These are phyloP conservation scores for Brienomyrus brachyistius DNA, from an alignment of 2,113 vertebrate genomes.

Conservation along the genomic window DNA sequence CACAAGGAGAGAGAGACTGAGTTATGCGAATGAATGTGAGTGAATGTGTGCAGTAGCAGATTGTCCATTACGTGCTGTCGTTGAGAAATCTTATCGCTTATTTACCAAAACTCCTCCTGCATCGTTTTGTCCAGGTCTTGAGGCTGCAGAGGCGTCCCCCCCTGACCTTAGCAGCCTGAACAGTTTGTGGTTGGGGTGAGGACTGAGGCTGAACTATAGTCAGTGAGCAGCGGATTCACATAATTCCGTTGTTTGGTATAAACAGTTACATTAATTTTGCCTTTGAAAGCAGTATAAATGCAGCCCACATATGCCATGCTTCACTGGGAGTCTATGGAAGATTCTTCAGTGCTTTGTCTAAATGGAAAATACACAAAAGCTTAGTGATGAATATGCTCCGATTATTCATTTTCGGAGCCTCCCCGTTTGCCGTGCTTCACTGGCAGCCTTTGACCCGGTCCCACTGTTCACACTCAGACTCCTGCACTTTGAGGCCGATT, in stretches of 20 bases:
- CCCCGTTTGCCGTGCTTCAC: too few relatives aligned
- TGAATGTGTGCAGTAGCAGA: neutral
- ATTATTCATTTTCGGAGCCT: too few relatives aligned
- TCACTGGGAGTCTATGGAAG: neutral
- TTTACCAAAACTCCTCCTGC: neutral
- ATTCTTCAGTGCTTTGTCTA: too few relatives aligned
- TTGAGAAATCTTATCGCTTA: neutral
- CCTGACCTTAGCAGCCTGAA: neutral
- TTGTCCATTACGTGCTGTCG: neutral
- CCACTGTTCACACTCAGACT: neutral
- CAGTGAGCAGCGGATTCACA: too few relatives aligned
- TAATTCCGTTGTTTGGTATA: too few relatives aligned
- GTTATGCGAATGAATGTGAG: too few relatives aligned
- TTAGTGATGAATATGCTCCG: too few relatives aligned
- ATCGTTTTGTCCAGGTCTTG: neutral
- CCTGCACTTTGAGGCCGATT: neutral
- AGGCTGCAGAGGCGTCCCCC: neutral
- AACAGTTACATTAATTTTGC: neutral
- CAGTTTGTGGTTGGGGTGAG: neutral
- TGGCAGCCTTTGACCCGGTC: neutral
- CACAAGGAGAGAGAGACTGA: neutral
- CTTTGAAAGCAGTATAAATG: neutral
- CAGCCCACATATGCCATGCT: neutral
- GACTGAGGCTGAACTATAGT: neutral
- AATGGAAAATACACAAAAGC: too few relatives aligned